These are phyloP conservation scores for Diarsia mendica DNA, from an alignment of 2,888 invertebrate species.

Conservation along the genomic window DNA sequence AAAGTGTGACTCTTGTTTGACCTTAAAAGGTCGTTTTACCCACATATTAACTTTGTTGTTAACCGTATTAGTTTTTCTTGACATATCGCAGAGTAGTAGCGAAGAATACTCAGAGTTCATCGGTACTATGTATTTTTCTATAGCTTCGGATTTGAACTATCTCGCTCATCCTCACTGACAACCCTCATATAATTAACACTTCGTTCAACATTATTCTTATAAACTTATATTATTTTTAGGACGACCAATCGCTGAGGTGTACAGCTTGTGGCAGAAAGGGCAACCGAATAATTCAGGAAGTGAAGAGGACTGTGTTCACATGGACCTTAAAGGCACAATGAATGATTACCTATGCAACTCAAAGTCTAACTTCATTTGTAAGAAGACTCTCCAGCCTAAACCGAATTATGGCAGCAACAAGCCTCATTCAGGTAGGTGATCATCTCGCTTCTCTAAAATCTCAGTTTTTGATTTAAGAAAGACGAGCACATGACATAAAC, in stretches of 20 bases:
- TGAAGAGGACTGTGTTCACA: conserved; percentile 74
- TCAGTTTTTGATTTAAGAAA: not conserved
- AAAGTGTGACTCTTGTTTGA: not conserved
- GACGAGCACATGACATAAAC: not conserved
- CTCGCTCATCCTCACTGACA: not conserved
- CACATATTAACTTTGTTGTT: not conserved
- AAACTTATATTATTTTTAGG: not conserved
- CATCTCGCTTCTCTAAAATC: not conserved
- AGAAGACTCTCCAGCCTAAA: conserved; percentile 69
- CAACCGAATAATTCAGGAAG: conserved; percentile 43
- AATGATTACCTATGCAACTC: conserved; percentile 75
- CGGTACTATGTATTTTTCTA: not conserved
- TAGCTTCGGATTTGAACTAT: not conserved
- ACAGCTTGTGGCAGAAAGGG: conserved; percentile 8
- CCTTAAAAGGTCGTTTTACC: not conserved
- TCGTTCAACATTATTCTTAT: not conserved
- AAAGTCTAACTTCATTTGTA: conserved; percentile 42
- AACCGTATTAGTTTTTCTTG: not conserved
- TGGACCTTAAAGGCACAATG: conserved; percentile 63
- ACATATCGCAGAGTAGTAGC: not conserved
- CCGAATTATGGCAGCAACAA: conserved; percentile 75
- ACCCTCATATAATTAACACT: not conserved
- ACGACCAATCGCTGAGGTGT: conserved; percentile 20
- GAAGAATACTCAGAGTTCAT: not conserved
- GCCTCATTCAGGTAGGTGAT: conserved; percentile 73